Evolutionary conservation across 2,797 vertebrate genomes (phyloP).

Genomic region (Perdix hodgsoniae): DNA sequence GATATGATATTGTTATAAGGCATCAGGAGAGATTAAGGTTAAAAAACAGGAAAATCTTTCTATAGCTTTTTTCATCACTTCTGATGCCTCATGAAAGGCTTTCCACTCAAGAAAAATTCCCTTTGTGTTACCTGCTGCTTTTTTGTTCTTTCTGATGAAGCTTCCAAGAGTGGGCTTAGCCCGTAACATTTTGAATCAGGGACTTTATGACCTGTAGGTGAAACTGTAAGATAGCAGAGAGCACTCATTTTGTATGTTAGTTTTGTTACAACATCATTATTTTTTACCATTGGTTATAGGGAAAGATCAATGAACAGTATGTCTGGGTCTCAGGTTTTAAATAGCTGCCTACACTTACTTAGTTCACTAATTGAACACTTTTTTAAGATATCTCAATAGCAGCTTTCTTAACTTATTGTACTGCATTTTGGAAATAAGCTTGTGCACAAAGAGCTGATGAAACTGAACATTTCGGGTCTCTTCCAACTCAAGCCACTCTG

Average conservation of each 20-base stretch:
- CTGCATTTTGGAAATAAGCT: neutral
- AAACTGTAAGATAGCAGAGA: neutral
- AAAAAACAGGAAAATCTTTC: neutral
- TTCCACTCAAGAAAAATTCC: neutral
- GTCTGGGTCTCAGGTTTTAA: neutral
- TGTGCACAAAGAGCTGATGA: neutral
- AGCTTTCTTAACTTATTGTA: neutral
- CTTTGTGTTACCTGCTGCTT: neutral
- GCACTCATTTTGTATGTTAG: neutral
- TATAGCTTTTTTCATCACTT: neutral
- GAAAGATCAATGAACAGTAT: neutral
- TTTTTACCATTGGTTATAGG: neutral
- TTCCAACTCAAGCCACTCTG: no score
- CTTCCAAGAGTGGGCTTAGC: neutral
- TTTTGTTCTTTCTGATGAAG: neutral
- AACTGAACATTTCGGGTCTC: neutral
- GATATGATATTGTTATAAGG: neutral
- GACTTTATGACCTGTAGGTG: neutral
- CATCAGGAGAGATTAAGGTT: neutral
- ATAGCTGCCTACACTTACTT: neutral
- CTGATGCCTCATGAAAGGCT: neutral
- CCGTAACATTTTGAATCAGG: neutral
- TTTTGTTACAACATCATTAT: neutral
- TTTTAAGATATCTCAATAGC: neutral
- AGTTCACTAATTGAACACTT: neutral